Evolutionary conservation across 1,140 invertebrate species (phyloP).

Genomic region (Pogonomyrmex californicus): DNA sequence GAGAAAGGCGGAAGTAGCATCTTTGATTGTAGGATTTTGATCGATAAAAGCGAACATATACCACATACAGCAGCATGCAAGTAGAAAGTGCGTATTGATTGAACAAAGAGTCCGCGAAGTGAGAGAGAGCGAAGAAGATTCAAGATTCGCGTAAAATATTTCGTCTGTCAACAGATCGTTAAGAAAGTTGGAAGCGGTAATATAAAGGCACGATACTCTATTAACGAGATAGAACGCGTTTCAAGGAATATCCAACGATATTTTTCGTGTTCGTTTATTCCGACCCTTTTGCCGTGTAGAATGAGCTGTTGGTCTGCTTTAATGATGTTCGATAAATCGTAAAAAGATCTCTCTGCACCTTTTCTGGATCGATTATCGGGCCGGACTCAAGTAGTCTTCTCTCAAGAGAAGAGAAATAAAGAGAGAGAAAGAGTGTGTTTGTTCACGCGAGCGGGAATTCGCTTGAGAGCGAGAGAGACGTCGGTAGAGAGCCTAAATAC

Average conservation of each 20-base stretch:
- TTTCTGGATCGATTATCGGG: conserved; percentile 67
- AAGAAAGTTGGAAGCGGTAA: background rate
- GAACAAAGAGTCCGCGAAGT: conserved; percentile 10
- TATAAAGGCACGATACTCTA: background rate
- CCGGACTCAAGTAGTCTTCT: conserved; percentile 14
- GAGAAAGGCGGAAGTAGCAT: conserved; percentile 42
- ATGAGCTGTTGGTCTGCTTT: conserved; percentile 39
- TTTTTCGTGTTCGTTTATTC: conserved; percentile 41
- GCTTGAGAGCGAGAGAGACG: conserved; percentile 14
- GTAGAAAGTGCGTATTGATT: background rate
- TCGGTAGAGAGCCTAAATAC: conserved; percentile 68
- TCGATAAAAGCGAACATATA: conserved; percentile 3
- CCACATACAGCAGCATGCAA: background rate
- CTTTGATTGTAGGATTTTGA: background rate
- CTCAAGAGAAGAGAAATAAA: background rate
- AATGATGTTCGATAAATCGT: conserved; percentile 69
- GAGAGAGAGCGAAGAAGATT: background rate
- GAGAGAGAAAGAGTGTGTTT: conserved; percentile 46
- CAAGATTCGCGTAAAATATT: conserved; percentile 2
- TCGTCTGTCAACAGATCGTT: background rate
- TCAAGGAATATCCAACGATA: background rate
- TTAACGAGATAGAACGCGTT: background rate
- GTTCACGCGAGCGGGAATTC: background rate
- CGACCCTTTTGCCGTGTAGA: conserved; percentile 1
- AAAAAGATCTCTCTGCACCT: conserved; percentile 50